Conservation (phyloP, 2,797 vertebrate genomes). For the Epinephelus malabaricus region DNA sequence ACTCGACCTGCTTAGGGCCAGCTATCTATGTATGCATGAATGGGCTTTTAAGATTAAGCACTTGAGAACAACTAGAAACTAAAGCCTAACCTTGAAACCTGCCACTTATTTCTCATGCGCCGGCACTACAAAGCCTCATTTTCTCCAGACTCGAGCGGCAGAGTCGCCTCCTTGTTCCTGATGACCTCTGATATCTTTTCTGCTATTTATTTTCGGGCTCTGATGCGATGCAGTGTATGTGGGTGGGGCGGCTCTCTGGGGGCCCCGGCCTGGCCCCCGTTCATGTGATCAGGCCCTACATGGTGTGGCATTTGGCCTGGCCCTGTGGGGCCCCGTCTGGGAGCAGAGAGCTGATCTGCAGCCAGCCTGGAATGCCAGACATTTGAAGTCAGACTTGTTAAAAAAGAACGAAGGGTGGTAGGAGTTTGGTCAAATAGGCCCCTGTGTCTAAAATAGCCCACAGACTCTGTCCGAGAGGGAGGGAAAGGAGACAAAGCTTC, state of each 20-base stretch:
- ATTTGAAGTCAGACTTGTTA: constrained; percentile 88
- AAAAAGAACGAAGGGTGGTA: constrained; percentile 84
- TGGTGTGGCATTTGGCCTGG: constrained; percentile 87
- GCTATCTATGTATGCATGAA: constrained; percentile 33
- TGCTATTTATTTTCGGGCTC: constrained; percentile 79
- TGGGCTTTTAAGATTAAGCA: constrained; percentile 43
- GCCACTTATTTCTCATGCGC: constrained; percentile 35
- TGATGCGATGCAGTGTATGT: constrained; percentile 74
- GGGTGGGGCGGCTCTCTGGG: constrained; percentile 73
- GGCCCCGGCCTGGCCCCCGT: constrained; percentile 69
- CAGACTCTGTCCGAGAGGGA: constrained; percentile 67
- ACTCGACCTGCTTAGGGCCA: constrained; percentile 37
- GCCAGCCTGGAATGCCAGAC: constrained; percentile 89
- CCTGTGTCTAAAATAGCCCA: constrained; percentile 82
- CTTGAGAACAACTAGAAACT: constrained; percentile 27
- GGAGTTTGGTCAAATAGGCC: constrained; percentile 82
- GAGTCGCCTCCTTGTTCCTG: constrained; percentile 51
- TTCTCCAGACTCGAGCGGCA: constrained; percentile 38
- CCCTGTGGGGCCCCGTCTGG: constrained; percentile 80
- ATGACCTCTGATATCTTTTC: constrained; percentile 74
- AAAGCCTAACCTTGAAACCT: constrained; percentile 43
- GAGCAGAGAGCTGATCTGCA: constrained; percentile 82
- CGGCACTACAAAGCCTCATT: constrained; percentile 36
- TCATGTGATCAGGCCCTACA: constrained; percentile 88
- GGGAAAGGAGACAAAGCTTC: constrained; percentile 72